phyloP scores from a whole-genome alignment of 2,797 vertebrate species.

The Lithobates sylvaticus region DNA sequence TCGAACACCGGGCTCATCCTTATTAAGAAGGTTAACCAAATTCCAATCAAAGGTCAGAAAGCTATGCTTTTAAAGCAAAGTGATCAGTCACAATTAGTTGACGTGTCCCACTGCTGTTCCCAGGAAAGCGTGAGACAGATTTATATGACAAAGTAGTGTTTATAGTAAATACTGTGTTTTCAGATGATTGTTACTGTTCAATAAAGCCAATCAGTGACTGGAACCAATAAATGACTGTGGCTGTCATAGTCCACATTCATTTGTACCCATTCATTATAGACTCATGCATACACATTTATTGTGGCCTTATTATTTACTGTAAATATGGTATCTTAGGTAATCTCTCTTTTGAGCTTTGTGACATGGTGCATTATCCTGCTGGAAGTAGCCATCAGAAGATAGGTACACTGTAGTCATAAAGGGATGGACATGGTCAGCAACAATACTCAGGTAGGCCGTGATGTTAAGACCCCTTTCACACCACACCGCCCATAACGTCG shows the following conservation, averaged over 20 bases:
- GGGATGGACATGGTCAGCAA: too few relatives aligned
- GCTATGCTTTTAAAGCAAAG: not conserved
- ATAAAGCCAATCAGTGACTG: not conserved
- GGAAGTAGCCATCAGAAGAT: too few relatives aligned
- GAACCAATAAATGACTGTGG: not conserved
- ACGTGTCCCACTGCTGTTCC: not conserved
- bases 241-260: not conserved
- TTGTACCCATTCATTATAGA: not conserved
- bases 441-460: too few relatives aligned
- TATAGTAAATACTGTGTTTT: not conserved
- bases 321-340: not conserved
- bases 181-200: not conserved
- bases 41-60: not conserved
- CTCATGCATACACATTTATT: not conserved
- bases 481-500: too few relatives aligned
- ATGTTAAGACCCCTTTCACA: too few relatives aligned
- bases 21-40: not conserved
- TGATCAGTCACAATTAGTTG: not conserved
- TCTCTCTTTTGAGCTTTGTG: too few relatives aligned
- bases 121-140: not conserved
- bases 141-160: not conserved
- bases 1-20: too few relatives aligned
- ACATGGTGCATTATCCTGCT: too few relatives aligned
- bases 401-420: too few relatives aligned
- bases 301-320: too few relatives aligned